These are phyloP conservation scores for Calycopis cecrops DNA, from an alignment of 1,140 invertebrate genomes.

Conservation along the genomic window DNA sequence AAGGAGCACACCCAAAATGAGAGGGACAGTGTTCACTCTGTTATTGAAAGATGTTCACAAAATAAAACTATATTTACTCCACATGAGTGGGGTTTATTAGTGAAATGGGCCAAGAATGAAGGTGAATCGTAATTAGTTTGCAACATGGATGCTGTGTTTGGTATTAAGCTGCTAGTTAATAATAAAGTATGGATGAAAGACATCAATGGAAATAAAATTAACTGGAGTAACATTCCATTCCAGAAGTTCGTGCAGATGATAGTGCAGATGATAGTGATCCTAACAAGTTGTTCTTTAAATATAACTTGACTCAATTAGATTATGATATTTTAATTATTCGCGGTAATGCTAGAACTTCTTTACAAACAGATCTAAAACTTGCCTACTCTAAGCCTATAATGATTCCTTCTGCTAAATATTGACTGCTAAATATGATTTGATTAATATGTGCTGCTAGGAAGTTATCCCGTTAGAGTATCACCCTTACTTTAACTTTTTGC, in stretches of 20 bases:
- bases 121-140: not conserved
- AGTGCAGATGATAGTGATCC: conserved; percentile 14
- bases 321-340: conserved; percentile 23
- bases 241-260: not conserved
- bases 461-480: conserved; percentile 21
- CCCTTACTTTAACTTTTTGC: conserved; percentile 22
- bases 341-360: not conserved
- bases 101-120: not conserved
- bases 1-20: not conserved
- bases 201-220: too few species aligned
- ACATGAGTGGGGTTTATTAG: not conserved
- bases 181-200: too few species aligned
- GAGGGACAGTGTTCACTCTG: not conserved
- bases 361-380: conserved; percentile 6
- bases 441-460: conserved; percentile 18
- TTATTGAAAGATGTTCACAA: not conserved
- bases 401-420: conserved; percentile 21
- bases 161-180: too few species aligned
- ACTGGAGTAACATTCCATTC: too few species aligned
- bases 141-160: too few species aligned
- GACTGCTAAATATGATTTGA: too few species aligned
- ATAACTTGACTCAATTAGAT: conserved; percentile 17
- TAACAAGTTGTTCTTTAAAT: conserved; percentile 21
- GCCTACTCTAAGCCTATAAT: conserved; percentile 16
- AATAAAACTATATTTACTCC: not conserved